Base-by-base conservation (phyloP, 2,888 invertebrate genomes). In the Koerneria pararmatus region DNA sequence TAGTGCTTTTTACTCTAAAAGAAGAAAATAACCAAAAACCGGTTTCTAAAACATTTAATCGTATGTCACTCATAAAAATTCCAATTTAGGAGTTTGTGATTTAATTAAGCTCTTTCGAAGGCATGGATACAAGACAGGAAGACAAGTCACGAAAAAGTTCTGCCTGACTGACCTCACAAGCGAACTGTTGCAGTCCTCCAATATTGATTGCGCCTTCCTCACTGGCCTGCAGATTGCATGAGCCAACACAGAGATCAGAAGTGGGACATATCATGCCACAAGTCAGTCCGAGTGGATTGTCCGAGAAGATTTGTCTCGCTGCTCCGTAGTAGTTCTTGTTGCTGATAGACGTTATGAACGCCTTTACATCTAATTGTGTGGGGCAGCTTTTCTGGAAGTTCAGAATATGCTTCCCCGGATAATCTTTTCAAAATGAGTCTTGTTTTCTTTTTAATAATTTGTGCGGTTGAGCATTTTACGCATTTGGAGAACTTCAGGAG, bases 221-320 rank as follows among this genome's bases (percentile, higher is more conserved):
- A 11, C 90, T 89, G 0, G 95, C 97, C 82, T 92, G 72, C 11
- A 98, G 87, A 85, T 98, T 98, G 85, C 97, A 98, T 0, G 95
- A 94, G 0, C 97, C 97, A 0, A 95, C 95, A 84, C 97, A 98
- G 0, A 98, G 88, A 85, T 98, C 97, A 83, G 94, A 95, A 0
- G 97, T 97, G 1, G 97, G 97, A 78, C 97, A 97, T 29, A 98
- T 95, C 97, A 98, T 98, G 32, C 94, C 94, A 79, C 94, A 94
- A 0, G 93, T 92, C 1, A 95, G 87, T 0, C 94, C 98, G 64
- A 97, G 85, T 0, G 98, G 97, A 84, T 98, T 98, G 84, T 98
- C 97, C 0, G 95, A 95, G 66, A 98, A 89, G 66, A 98, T 98
- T 0, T 93, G 91, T 83, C 93, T 93, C 0, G 88, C 88, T 1